phyloP scores from a whole-genome alignment of 1,140 invertebrate genomes.

The Cherax quadricarinatus region DNA sequence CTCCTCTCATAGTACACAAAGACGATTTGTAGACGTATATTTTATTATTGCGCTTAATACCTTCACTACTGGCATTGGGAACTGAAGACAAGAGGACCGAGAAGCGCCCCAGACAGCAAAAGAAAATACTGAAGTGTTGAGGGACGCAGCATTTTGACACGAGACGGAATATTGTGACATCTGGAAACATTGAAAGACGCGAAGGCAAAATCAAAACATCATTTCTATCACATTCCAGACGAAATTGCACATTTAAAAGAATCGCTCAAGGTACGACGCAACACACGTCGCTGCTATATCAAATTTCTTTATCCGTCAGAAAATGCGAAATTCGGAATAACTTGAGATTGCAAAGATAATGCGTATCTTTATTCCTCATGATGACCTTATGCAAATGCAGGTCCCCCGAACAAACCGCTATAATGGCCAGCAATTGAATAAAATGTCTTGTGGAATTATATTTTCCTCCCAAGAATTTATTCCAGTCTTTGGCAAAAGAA shows the following conservation, averaged over 20 bases:
- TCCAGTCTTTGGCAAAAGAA: slow-evolving; percentile 23
- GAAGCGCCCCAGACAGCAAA: not conserved
- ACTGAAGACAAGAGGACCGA: not conserved
- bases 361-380: slow-evolving; percentile 48
- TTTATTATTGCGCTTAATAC: not conserved
- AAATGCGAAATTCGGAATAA: slow-evolving; percentile 46
- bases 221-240: slow-evolving; percentile 64
- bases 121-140: not conserved
- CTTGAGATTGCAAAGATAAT: slow-evolving; percentile 60
- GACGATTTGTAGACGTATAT: not conserved
- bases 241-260: slow-evolving; percentile 68
- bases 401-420: slow-evolving; percentile 62
- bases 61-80: not conserved
- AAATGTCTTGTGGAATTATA: slow-evolving; percentile 65
- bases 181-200: not conserved
- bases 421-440: slow-evolving; percentile 67
- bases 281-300: slow-evolving; percentile 36
- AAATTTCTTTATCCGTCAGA: slow-evolving; percentile 42
- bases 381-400: slow-evolving; percentile 67
- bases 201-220: slow-evolving; percentile 58
- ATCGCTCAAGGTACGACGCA: slow-evolving; percentile 48
- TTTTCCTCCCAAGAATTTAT: slow-evolving; percentile 54
- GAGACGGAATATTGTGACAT: not conserved
- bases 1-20: not conserved
- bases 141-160: not conserved